Evolutionary conservation across 2,797 vertebrate genomes (phyloP), one percentile per base, ranked within the genome.

Genomic region (Bryconaethiops microstoma): DNA sequence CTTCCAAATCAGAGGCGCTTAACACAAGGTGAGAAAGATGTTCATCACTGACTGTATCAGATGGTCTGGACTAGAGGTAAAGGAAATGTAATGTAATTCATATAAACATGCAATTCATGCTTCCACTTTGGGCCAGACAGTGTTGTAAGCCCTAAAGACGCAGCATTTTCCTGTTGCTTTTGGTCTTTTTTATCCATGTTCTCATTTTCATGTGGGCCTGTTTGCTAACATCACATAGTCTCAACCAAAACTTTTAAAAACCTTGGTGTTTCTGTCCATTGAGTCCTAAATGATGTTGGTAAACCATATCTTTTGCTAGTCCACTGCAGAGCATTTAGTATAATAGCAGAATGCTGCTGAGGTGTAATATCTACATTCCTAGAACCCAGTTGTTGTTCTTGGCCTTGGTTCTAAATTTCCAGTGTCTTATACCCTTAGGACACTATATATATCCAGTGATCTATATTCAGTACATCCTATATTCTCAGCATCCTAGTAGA

Each of bases 21-120:
- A 17, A 75, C 52, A 55, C 25, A 42, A 84, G 83, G 80, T 84
- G 73, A 82, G 62, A 60, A 52, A 12, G 65, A 39, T 45, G 10
- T 68, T 45, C 42, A 23, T 14, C 62, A 16, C 21, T 62, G 6
- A 25, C 23, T 40, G 29, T 39, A 35, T 17, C 21, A 63, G 45
- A 48, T 2, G 4, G 23, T 3, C 13, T 35, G 29, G 25, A 35
- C n/a, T 23, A 23, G 59, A 62, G 23, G 23, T 62, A 40, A 39
- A 39, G 59, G 21, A 7, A 19, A 35, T 40, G 35, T 14, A n/a
- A 48, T 48, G 12, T 48, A 9, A 48, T 8, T 35, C 35, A 35
- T 35, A 35, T 35, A 4, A 35, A 35, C 35, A 35, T 35, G 35
- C 35, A 35, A 35, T 35, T 35, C 35, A 35, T 35, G 35, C 35